phyloP scores from a whole-genome alignment of 2,113 vertebrate genomes.

The Ammospiza caudacuta region DNA sequence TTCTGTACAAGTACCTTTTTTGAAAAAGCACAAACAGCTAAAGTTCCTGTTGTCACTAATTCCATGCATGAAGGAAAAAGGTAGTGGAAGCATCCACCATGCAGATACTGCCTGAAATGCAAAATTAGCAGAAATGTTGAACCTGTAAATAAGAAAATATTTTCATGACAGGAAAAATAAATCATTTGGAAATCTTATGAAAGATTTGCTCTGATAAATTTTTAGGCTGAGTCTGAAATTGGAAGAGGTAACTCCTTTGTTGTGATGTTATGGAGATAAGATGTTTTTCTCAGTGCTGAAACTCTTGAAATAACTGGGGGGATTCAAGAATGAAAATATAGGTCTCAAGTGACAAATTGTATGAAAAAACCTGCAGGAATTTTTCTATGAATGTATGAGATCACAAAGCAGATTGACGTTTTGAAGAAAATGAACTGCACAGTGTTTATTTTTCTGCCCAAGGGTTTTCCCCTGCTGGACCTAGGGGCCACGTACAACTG shows the following conservation, averaged over 20 bases:
- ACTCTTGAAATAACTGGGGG: slow-evolving; percentile 15
- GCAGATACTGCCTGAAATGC: background rate
- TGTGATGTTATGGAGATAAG: slow-evolving; percentile 42
- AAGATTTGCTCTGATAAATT: background rate
- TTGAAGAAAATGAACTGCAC: background rate
- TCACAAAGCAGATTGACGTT: background rate
- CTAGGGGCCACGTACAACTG: background rate
- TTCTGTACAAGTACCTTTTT: background rate
- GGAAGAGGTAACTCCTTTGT: slow-evolving; percentile 23
- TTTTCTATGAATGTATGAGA: background rate
- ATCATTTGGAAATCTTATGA: background rate
- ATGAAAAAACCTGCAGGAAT: background rate
- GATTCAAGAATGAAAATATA: slow-evolving; percentile 20
- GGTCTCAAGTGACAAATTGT: background rate
- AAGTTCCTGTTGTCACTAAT: background rate
- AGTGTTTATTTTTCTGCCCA: background rate
- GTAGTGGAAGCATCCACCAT: background rate
- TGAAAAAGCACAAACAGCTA: background rate
- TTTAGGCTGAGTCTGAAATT: background rate
- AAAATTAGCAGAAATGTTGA: background rate
- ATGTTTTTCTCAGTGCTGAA: background rate
- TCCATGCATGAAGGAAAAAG: background rate
- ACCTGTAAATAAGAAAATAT: background rate
- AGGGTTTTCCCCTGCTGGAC: background rate
- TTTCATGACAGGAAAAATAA: background rate